phyloP scores from a whole-genome alignment of 2,113 vertebrate genomes.

The Pardalotus punctatus region DNA sequence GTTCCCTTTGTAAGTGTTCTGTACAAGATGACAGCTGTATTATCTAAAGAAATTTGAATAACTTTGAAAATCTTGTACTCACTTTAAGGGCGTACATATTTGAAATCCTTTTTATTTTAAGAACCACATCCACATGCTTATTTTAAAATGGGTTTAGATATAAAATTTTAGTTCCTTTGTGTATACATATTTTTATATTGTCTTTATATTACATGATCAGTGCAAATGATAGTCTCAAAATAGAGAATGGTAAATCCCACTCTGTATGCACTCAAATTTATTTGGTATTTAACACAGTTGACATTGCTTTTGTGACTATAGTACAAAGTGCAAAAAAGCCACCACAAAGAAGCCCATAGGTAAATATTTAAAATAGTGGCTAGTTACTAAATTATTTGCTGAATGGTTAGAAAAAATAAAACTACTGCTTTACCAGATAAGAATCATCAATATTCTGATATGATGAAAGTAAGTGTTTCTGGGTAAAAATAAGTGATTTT shows the following conservation, averaged over 20 bases:
- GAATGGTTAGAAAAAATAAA: neutral
- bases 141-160: neutral
- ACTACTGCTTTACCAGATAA: neutral
- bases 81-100: rapidly evolving
- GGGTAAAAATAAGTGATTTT: neutral
- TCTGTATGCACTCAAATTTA: neutral
- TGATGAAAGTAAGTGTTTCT: neutral
- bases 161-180: neutral
- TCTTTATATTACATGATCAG: neutral
- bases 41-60: neutral
- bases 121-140: neutral
- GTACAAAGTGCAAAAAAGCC: neutral
- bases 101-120: neutral
- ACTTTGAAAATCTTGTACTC: neutral
- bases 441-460: neutral
- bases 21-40: neutral
- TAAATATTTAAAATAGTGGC: neutral
- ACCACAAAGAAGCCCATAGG: neutral
- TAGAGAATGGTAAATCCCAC: neutral
- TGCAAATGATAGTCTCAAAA: neutral
- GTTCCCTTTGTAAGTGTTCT: neutral
- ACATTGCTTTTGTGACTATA: neutral
- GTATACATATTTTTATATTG: neutral
- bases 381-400: neutral
- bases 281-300: neutral